Conservation (phyloP, 2,888 invertebrate species). For the Crocallis elinguaria region DNA sequence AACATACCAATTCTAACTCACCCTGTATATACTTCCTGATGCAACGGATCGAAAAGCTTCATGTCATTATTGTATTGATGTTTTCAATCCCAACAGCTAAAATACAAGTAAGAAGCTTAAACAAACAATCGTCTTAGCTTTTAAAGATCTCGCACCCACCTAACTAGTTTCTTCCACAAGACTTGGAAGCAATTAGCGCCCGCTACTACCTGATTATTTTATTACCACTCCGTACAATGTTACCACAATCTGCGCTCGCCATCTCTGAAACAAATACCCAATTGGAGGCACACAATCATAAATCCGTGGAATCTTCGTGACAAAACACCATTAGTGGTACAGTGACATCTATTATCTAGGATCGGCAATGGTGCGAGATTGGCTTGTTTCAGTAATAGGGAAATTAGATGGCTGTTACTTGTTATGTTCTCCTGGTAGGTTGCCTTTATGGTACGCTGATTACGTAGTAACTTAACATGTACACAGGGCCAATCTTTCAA, state of each 20-base stretch:
- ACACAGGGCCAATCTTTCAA: neutral
- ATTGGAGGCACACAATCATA: conserved; percentile 48
- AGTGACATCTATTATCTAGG: conserved; percentile 48
- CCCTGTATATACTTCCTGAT: too few relatives aligned
- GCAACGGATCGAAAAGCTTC: too few relatives aligned
- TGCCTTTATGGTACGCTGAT: conserved; percentile 5
- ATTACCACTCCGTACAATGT: conserved; percentile 37
- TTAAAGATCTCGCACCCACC: neutral
- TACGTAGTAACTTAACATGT: neutral
- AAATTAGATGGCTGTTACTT: conserved; percentile 22
- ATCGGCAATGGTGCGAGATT: conserved; percentile 51
- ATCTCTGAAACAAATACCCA: conserved; percentile 43
- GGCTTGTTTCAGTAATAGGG: conserved; percentile 33
- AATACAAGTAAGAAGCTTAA: neutral
- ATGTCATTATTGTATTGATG: too few relatives aligned
- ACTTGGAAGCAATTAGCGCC: conserved; percentile 29
- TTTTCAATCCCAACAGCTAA: neutral
- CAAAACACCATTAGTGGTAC: conserved; percentile 51
- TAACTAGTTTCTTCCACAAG: neutral
- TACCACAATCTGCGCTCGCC: conserved; percentile 38
- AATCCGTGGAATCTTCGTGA: conserved; percentile 55
- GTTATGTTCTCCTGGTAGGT: conserved; percentile 10
- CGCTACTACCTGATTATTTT: conserved; percentile 36
- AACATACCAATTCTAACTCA: too few relatives aligned
- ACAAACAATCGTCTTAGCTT: neutral